Base-by-base conservation (phyloP, 1,140 invertebrate species). In the Drosophila dunni region DNA sequence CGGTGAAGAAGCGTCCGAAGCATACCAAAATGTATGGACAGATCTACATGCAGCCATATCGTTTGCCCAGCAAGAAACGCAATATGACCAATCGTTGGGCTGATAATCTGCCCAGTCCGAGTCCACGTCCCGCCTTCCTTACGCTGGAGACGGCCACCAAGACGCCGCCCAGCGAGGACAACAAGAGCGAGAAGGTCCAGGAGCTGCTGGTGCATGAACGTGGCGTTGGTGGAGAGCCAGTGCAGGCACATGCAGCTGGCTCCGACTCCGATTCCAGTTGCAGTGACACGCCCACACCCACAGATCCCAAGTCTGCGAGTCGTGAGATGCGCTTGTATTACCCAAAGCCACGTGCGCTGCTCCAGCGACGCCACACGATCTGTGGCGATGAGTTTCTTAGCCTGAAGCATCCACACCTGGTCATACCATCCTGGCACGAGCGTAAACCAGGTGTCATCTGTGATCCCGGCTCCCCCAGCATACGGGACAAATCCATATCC, bases 291-390 rank as follows among this genome's bases (percentile, higher is more conserved):
- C 75, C 84, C 33, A 90, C 91, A n/a, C 91, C 92, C 20, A 92
- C 89, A 11, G 89, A 91, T 54, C 45, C 73, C 1, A 92, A 92
- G 45, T 72, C 78, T 0, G 65, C 75, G 0, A 78, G 86, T 7
- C 89, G 92, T 13, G 91, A 92, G 51, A 85, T 94, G 13, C 93
- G 94, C 17, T 78, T 97, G 73, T 97, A 96, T 82, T 94, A 96
- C 20, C 94, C 96, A 1, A 96, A 97, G 90, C 96, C 96, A 20
- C 94, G 96, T 40, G 94, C 95, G 20, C 92, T 94, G 54, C 95
- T 97, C 15, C 96, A 97, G 92, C 94, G 97, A 9, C 93, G 97
- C 24, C 97, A 97, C 54, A 98, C 97, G 5, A 97, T 98, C 76
- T 97, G 97, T 77, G 97, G 97, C 7, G 76, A 91, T 67, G 88